Base-by-base conservation (phyloP, 2,888 invertebrate genomes). In the Luperina testacea region DNA sequence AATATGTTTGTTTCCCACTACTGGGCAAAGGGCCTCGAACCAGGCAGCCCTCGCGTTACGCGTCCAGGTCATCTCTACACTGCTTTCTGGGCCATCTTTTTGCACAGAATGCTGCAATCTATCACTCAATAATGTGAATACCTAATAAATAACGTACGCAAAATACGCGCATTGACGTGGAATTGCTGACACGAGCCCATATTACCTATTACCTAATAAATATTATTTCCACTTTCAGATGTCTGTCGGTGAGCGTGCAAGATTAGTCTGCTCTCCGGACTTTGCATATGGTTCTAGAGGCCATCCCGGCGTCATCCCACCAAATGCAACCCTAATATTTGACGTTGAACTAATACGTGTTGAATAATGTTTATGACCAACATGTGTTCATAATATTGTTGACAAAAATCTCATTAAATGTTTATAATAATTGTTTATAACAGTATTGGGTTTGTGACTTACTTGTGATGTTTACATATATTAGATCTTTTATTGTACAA, bases 331-430 rank as follows among this genome's bases (percentile, higher is more conserved):
- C 67, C 97, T 99, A 83, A 98, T 99, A 92, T 99, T 99, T 95
- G 99, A 99, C 93, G 99, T 99, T 90, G 99, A 99, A 96, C 97
- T 99, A 84, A 96, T 99, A 90, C 98, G 98, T 95, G 98, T 99
- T 93, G 98, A 99, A 97, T 98, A 97, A 94, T 65, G 3, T 73
- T 69, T 68, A 42, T 3, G 0, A 63, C 53, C 5, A 45, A 65
- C 1, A 45, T 45, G 45, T 45, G 45, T 48, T 48, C 48, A 48
- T 79, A 27, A 57, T 81, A 79, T 73, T 88, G 85, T 88, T 87
- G 72, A 75, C 63, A 75, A 75, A 80, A 81, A 74, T 85, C 72
- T 84, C 83, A 87, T 82, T 78, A 82, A 86, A 86, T 86, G 75
- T 83, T 82, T 80, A 84, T 85, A 74, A 76, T 81, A 72, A 72